Conservation (phyloP, 2,888 invertebrate species). For the Rhaphigaster nebulosa region DNA sequence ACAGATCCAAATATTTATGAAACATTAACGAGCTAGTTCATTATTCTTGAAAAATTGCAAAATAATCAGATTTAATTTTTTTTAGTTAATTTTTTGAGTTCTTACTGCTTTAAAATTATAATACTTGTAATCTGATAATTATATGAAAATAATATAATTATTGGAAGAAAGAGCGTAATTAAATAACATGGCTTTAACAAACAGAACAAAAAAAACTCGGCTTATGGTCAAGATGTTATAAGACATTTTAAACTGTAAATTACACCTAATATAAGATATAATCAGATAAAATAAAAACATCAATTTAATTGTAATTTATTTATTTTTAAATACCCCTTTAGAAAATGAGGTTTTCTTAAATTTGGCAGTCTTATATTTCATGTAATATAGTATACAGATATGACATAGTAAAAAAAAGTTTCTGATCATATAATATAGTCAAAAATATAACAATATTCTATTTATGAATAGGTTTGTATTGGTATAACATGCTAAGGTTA, state of each 20-base stretch:
- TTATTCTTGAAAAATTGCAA: neutral
- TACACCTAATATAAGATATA: neutral
- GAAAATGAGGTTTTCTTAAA: neutral
- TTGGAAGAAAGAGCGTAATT: neutral
- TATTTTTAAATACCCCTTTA: neutral
- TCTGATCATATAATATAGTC: neutral
- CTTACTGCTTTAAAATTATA: neutral
- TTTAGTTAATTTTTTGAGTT: neutral
- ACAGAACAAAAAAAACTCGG: neutral
- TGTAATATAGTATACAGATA: neutral
- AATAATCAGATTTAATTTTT: neutral
- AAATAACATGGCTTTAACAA: neutral
- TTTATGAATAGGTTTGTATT: slow-evolving; percentile 34
- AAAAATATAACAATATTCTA: slow-evolving; percentile 17
- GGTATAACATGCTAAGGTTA: slow-evolving; percentile 27
- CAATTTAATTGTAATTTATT: neutral
- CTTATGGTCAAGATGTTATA: neutral
- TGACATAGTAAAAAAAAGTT: neutral
- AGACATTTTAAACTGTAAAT: neutral
- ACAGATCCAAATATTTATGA: slow-evolving; percentile 3
- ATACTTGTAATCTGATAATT: neutral
- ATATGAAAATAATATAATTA: neutral
- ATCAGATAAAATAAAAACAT: neutral
- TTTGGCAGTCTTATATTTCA: neutral
- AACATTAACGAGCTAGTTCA: slow-evolving; percentile 26